Base-by-base conservation (phyloP, 1,140 invertebrate genomes). In the Cecropterus lyciades region DNA sequence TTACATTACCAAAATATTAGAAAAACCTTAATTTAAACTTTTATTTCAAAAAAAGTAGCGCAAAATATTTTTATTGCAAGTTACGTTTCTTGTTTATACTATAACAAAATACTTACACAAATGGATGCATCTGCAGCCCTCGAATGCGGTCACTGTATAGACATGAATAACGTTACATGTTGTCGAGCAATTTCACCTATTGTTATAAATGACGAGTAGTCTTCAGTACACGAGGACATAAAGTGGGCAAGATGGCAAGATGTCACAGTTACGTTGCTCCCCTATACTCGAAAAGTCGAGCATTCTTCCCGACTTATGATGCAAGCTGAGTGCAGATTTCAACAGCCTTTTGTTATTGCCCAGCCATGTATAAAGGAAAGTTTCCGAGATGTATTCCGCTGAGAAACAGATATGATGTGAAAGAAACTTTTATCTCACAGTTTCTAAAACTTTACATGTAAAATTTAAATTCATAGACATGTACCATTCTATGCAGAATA, bases 151-250 rank as follows among this genome's bases (percentile, higher is more conserved):
- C 85, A 88, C 77, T 62, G 81, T 66, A 77, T 79, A 75, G 59
- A 64, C 43, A 69, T 77, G 72, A 77, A 79, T 72, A 53, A 53
- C 57, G 37, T 49, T 60, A 43, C 70, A 69, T 67, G 71, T 68
- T 42, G 67, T 73, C 77, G 68, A 72, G 79, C 80, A 77, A 84
- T 86, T 87, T 81, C 71, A 77, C 57, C 80, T 77, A 84, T 86
- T 88, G 84, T 88, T 82, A 82, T 79, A 86, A 87, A 82, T 85
- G 77, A 84, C 75, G 74, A 77, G 71, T 67, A 82, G 77, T 83
- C 73, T 80, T 79, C 69, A 67, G 55, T 62, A 63, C 63, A 77
- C 65, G 62, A 77, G 75, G 73, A 72, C 64, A 53, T 63, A 80
- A 80, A 79, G 82, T 80, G 77, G 78, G 72, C 72, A 82, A 82